Evolutionary conservation across 53 echinoderm and acorn worm species (phyloP), one percentile per base, ranked within the genome.

Genomic region (Astropecten irregularis): DNA sequence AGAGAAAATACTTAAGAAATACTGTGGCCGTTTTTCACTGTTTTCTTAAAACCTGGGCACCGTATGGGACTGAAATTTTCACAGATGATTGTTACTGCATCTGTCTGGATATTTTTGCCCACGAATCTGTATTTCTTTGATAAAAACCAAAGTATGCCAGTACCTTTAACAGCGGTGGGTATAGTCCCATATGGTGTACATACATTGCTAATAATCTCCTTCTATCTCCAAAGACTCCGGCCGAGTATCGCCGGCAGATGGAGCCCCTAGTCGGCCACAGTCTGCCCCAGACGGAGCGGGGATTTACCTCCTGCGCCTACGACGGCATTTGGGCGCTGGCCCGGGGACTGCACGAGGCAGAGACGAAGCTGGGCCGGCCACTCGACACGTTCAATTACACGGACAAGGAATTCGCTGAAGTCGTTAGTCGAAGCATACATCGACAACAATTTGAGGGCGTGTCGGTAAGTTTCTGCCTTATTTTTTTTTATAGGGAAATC

Each of bases 311-410:
- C 2, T 53, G 55, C 33, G 82, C 86, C 19, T 87, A 93, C 61
- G 93, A 93, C 40, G 86, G 82, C 15, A 86, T 90, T 36, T 90
- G 87, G 87, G 87, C 93, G 1, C 36, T 90, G 29, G 90, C 87
- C 2, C 18, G 44, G 0, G 93, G 86, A 1, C 30, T 93, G 0
- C 86, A 90, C 65, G 37, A 57, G 11, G 90, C 93, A n/a, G 20
- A 55, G 0, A n/a, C 8, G 2, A 7, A 49, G n/a, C 76, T 82
- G 0, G 82, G 72, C 4, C 42, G 59, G 4, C 76, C 73, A 5
- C 71, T 93, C 3, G 62, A 68, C 23, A 37, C 83, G 0, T 93
- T 74, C 32, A 51, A 27, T 0, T 93, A 90, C 77, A 42, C 26
- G 0, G 81, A 87, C 22, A 40, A 22, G 11, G 28, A 73, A 2